phyloP scores from a whole-genome alignment of 2,797 vertebrate genomes.

The Enteromius viviparus region DNA sequence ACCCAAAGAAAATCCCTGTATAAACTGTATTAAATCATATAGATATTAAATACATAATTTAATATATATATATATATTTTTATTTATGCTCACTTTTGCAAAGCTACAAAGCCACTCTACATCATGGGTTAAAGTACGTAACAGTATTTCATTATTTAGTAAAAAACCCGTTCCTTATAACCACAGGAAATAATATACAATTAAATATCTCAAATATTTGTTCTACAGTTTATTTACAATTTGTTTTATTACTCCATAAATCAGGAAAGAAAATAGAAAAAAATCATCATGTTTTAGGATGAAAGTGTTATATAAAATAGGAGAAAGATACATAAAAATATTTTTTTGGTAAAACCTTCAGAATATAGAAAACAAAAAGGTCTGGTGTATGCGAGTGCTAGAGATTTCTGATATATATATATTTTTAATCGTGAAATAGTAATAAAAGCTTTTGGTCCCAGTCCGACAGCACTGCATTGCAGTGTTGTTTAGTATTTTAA shows the following conservation, averaged over 20 bases:
- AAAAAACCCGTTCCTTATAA: neutral
- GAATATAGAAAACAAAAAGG: neutral
- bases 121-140: neutral
- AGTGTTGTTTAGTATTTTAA: conserved; percentile 18
- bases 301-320: neutral
- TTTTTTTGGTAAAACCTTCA: neutral
- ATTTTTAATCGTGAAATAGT: neutral
- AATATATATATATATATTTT: neutral
- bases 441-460: conserved; percentile 34
- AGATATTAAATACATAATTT: neutral
- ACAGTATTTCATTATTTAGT: neutral
- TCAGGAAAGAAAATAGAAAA: neutral
- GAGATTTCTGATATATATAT: neutral
- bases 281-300: neutral
- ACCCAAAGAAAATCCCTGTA: neutral
- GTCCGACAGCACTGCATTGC: conserved; percentile 2
- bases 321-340: neutral
- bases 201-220: neutral
- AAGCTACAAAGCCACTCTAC: neutral
- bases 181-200: neutral
- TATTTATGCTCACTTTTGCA: neutral
- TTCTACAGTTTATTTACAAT: neutral
- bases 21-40: neutral
- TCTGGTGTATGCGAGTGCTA: neutral
- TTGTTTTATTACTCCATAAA: neutral